Conservation (phyloP, 2,113 vertebrate genomes). For the Pleuronectes platessa region DNA sequence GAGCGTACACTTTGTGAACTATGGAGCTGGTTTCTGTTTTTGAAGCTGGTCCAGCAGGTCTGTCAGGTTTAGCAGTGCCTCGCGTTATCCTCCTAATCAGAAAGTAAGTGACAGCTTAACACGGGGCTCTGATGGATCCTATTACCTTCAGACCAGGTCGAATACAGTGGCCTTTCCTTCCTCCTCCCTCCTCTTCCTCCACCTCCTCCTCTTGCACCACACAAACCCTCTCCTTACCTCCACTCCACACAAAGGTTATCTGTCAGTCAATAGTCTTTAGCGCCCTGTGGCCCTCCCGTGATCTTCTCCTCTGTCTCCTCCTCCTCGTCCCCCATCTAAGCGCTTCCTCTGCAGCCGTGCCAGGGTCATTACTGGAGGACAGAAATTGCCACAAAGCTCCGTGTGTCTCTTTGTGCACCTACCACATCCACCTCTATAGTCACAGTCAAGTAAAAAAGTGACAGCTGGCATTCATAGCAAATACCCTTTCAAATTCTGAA, state of each 20-base stretch:
- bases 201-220: slow-evolving; percentile 41
- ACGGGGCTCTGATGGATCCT: slow-evolving; percentile 55
- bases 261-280: slow-evolving; percentile 75
- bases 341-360: slow-evolving; percentile 40
- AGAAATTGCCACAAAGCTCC: slow-evolving; percentile 50
- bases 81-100: slow-evolving; percentile 65
- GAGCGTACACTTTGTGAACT: slow-evolving; percentile 1
- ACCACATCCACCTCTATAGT: neutral
- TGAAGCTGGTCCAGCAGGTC: slow-evolving; percentile 49
- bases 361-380: slow-evolving; percentile 50
- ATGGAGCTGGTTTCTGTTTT: slow-evolving; percentile 2
- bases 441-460: slow-evolving; percentile 9
- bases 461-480: slow-evolving; percentile 3
- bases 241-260: slow-evolving; percentile 72
- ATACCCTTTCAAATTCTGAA: slow-evolving; percentile 9
- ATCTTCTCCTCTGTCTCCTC: slow-evolving; percentile 21
- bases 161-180: slow-evolving; percentile 32
- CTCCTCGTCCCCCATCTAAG: slow-evolving; percentile 1
- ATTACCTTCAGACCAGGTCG: slow-evolving; percentile 58
- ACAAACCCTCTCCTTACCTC: slow-evolving; percentile 50
- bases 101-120: slow-evolving; percentile 66
- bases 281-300: slow-evolving; percentile 52
- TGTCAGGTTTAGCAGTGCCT: slow-evolving; percentile 43
- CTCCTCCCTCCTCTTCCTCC: slow-evolving; percentile 17
- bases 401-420: slow-evolving; percentile 24